Conservation (phyloP, 2,888 invertebrate genomes). For the Dysmachus trigonus region DNA sequence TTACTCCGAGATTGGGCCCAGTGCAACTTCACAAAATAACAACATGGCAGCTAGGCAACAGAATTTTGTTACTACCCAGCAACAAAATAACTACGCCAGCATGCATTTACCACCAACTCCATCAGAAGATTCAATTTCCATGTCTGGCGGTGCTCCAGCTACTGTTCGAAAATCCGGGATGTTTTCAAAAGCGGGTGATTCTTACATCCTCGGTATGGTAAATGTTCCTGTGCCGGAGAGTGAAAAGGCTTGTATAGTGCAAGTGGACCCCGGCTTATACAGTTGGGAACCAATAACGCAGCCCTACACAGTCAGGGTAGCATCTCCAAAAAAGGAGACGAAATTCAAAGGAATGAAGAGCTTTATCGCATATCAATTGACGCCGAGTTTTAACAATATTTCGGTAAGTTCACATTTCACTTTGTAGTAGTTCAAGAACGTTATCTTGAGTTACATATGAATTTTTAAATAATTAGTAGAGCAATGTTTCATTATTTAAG, state of each 20-base stretch:
- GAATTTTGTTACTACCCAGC: constrained; percentile 36
- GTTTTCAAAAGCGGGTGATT: constrained; percentile 91
- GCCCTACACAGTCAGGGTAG: constrained; percentile 84
- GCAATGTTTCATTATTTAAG: too few species aligned
- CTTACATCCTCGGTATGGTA: constrained; percentile 82
- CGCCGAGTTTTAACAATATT: constrained; percentile 92
- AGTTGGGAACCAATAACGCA: constrained; percentile 80
- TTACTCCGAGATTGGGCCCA: constrained; percentile 79
- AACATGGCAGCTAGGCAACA: constrained; percentile 46
- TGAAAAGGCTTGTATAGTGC: constrained; percentile 78
- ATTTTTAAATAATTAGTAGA: too few species aligned
- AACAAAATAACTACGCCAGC: constrained; percentile 57
- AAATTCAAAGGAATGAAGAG: constrained; percentile 98
- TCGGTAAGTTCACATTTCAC: constrained; percentile 71
- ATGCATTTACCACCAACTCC: constrained; percentile 62
- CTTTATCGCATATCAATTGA: constrained; percentile 95
- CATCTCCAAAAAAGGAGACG: constrained; percentile 96
- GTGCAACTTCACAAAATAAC: constrained; percentile 53
- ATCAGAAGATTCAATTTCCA: constrained; percentile 67
- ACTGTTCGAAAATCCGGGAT: constrained; percentile 81
- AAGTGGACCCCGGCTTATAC: constrained; percentile 74
- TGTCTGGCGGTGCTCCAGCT: constrained; percentile 51
- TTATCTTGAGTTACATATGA: neutral
- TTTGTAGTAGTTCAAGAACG: neutral
- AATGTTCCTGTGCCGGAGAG: constrained; percentile 75